Conservation (phyloP, 2,113 vertebrate genomes). For the Osmerus eperlanus region DNA sequence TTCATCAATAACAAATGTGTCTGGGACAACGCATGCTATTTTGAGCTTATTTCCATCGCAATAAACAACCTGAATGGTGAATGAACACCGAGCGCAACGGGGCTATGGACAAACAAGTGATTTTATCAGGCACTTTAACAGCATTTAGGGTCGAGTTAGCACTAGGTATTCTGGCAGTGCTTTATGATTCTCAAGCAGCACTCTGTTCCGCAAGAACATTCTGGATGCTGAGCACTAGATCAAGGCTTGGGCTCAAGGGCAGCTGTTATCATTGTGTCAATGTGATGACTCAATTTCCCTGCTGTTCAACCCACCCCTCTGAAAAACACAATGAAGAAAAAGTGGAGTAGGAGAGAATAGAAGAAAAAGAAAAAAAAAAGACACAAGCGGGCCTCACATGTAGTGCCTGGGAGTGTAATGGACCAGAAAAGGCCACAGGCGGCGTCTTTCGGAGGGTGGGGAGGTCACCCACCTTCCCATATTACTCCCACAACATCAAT, state of each 20-base stretch:
- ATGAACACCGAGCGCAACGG: not conserved
- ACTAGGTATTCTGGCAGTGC: constrained; percentile 23
- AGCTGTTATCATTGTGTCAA: constrained; percentile 67
- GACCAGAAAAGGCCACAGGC: constrained; percentile 36
- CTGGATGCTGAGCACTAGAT: constrained; percentile 59
- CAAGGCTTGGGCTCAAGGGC: constrained; percentile 60
- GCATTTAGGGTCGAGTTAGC: constrained; percentile 24
- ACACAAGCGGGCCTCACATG: constrained; percentile 26
- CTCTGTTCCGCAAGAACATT: constrained; percentile 52
- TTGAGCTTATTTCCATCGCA: not conserved
- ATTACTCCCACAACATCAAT: constrained; percentile 6
- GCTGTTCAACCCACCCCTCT: constrained; percentile 19
- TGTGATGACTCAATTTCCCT: constrained; percentile 61
- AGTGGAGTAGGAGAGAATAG: constrained; percentile 26
- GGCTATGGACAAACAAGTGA: not conserved
- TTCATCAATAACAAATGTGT: not conserved
- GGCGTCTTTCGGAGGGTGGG: not conserved
- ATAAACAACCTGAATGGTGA: not conserved
- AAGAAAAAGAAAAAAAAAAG: not conserved
- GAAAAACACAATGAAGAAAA: constrained; percentile 46
- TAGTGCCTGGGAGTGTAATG: constrained; percentile 38
- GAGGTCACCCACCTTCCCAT: not conserved
- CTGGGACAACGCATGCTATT: too few species aligned
- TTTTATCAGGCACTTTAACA: constrained; percentile 16
- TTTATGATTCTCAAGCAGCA: constrained; percentile 47